These are phyloP conservation scores for Thera britannica DNA, from an alignment of 2,888 invertebrate species.

Conservation along the genomic window DNA sequence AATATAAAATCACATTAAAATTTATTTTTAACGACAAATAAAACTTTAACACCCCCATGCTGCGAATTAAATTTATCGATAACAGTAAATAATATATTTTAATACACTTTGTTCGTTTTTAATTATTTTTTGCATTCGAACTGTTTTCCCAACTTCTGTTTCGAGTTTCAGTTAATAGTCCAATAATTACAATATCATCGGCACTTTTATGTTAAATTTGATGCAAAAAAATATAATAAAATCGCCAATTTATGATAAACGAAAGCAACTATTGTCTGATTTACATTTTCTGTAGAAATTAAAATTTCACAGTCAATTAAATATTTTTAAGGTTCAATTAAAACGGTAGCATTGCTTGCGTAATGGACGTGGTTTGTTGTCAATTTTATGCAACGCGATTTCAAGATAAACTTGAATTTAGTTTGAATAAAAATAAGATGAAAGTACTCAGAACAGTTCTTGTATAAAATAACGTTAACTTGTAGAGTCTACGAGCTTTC, in stretches of 20 bases:
- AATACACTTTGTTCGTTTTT: slow-evolving; percentile 37
- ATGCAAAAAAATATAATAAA: slow-evolving; percentile 56
- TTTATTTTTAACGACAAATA: slow-evolving; percentile 43
- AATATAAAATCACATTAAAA: slow-evolving; percentile 43
- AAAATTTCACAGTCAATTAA: slow-evolving; percentile 58
- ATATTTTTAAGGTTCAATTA: slow-evolving; percentile 63
- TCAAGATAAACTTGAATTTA: slow-evolving; percentile 20
- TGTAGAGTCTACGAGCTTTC: slow-evolving; percentile 4
- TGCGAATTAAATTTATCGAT: slow-evolving; percentile 48
- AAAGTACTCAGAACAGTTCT: slow-evolving; percentile 3
- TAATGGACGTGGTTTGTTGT: slow-evolving; percentile 44
- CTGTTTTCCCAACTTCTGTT: slow-evolving; percentile 22
- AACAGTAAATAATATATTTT: slow-evolving; percentile 46
- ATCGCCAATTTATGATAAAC: slow-evolving; percentile 60
- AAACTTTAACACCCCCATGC: slow-evolving; percentile 45
- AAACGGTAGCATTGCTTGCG: slow-evolving; percentile 71
- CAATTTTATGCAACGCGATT: slow-evolving; percentile 31
- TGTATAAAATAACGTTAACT: slow-evolving; percentile 1
- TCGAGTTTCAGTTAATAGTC: slow-evolving; percentile 36
- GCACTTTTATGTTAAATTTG: slow-evolving; percentile 44
- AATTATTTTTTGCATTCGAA: slow-evolving; percentile 43
- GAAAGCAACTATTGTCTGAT: slow-evolving; percentile 57
- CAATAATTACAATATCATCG: slow-evolving; percentile 52
- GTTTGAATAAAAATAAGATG: slow-evolving; percentile 5
- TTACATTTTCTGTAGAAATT: slow-evolving; percentile 54